Conservation (phyloP, 2,113 vertebrate species). For the Oreochromis tanganicae region DNA sequence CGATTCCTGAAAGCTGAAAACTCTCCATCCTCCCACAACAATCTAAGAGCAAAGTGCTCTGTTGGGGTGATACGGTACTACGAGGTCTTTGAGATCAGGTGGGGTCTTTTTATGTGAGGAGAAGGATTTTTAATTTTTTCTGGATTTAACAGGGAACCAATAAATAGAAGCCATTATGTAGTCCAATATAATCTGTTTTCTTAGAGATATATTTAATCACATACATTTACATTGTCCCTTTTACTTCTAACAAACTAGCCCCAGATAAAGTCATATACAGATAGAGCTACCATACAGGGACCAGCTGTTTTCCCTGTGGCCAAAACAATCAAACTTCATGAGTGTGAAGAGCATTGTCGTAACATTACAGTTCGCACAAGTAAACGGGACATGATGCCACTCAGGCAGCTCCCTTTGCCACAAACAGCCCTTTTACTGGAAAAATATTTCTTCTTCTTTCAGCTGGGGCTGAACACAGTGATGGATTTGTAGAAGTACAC, state of each 20-base stretch:
- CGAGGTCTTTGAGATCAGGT: neutral
- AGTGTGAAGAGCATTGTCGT: neutral
- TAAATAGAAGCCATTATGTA: neutral
- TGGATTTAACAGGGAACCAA: neutral
- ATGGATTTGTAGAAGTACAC: neutral
- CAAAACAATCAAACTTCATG: neutral
- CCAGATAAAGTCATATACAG: neutral
- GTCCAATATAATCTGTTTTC: neutral
- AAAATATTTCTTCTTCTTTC: neutral
- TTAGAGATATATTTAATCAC: neutral
- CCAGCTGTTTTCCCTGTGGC: neutral
- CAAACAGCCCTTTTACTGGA: neutral
- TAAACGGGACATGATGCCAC: neutral
- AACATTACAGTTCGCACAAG: neutral
- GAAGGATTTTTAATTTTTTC: neutral
- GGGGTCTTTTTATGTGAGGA: neutral
- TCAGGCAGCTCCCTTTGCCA: neutral
- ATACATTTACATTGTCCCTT: neutral
- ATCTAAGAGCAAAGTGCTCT: neutral
- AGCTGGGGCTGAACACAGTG: neutral
- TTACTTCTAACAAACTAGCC: neutral
- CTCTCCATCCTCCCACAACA: neutral
- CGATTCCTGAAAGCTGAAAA: neutral
- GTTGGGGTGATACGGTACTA: neutral
- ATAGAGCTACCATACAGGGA: neutral